Conservation (phyloP, 1,140 invertebrate genomes). For the Drosophila leontia region DNA sequence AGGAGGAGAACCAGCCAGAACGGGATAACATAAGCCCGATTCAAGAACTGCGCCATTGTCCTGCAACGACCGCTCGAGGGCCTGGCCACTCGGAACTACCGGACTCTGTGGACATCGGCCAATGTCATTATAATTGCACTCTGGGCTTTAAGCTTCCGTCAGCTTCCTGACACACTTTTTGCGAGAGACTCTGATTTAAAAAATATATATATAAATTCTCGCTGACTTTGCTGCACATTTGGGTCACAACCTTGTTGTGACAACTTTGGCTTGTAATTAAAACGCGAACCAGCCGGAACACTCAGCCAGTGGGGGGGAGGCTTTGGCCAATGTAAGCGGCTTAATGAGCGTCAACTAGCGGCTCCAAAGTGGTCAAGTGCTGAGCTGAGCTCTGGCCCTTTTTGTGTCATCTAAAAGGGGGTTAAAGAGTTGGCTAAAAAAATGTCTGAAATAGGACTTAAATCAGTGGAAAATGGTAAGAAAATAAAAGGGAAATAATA, state of each 20-base stretch:
- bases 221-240: slow-evolving; percentile 52
- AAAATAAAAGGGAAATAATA: background rate
- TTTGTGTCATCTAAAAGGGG: slow-evolving; percentile 20
- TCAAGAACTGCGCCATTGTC: slow-evolving; percentile 48
- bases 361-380: slow-evolving; percentile 47
- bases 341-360: slow-evolving; percentile 55
- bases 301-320: background rate
- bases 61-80: slow-evolving; percentile 37
- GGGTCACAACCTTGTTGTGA: slow-evolving; percentile 38
- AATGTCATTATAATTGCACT: slow-evolving; percentile 47
- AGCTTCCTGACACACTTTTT: slow-evolving; percentile 49
- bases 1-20: slow-evolving; percentile 17
- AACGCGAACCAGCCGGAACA: slow-evolving; percentile 29
- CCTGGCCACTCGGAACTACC: slow-evolving; percentile 3
- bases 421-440: slow-evolving; percentile 41
- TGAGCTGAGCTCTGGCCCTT: slow-evolving; percentile 10
- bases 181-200: slow-evolving; percentile 22
- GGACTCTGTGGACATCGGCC: slow-evolving; percentile 28
- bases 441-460: background rate
- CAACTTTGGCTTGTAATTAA: slow-evolving; percentile 58
- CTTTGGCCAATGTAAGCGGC: slow-evolving; percentile 59
- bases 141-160: slow-evolving; percentile 31
- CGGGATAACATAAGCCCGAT: slow-evolving; percentile 37
- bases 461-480: background rate
- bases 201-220: slow-evolving; percentile 6